Evolutionary conservation across 1,140 invertebrate species (phyloP).

Genomic region (Matsumurasca onukii): DNA sequence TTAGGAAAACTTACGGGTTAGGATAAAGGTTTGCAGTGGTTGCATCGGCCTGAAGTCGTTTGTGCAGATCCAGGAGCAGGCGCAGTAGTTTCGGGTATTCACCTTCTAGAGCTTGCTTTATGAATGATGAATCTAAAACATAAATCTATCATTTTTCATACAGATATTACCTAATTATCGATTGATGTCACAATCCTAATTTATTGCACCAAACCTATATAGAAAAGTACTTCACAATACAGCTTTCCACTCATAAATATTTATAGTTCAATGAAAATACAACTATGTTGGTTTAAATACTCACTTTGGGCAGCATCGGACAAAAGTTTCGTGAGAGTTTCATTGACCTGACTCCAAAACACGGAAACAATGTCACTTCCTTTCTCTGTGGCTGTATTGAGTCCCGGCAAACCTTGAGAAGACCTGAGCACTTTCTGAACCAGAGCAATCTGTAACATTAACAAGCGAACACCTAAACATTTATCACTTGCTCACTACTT

Average conservation of each 20-base stretch:
- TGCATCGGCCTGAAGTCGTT: slow-evolving; percentile 51
- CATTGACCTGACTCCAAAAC: slow-evolving; percentile 38
- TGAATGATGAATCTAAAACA: slow-evolving; percentile 60
- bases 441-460: slow-evolving; percentile 37
- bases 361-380: slow-evolving; percentile 57
- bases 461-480: too few relatives aligned
- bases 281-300: too few relatives aligned
- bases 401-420: not conserved
- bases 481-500: too few relatives aligned
- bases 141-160: slow-evolving; percentile 37
- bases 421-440: slow-evolving; percentile 39
- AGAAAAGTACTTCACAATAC: too few relatives aligned
- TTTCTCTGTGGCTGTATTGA: slow-evolving; percentile 46
- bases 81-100: slow-evolving; percentile 85
- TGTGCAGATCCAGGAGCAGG: slow-evolving; percentile 64
- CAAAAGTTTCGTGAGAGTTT: slow-evolving; percentile 35
- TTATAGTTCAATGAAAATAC: too few relatives aligned
- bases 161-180: not conserved
- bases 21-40: slow-evolving; percentile 25
- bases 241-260: too few relatives aligned
- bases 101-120: slow-evolving; percentile 85
- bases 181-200: not conserved
- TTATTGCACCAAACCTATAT: too few relatives aligned
- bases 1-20: slow-evolving; percentile 21
- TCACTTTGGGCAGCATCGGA: slow-evolving; percentile 58